phyloP scores from a whole-genome alignment of 2,113 vertebrate genomes.

The Camelus bactrianus region DNA sequence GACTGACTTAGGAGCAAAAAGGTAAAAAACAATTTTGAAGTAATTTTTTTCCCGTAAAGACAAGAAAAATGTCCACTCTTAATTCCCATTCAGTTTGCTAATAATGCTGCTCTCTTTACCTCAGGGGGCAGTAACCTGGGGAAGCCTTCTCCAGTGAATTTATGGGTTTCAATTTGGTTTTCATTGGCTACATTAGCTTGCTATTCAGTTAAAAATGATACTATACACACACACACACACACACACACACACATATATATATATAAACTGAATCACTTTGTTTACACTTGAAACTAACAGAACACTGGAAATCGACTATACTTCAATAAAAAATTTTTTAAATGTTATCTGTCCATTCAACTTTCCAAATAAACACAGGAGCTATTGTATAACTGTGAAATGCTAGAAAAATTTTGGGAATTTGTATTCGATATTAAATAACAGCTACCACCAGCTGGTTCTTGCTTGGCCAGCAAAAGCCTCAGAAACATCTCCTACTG shows the following conservation, averaged over 20 bases:
- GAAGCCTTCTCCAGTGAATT: not conserved
- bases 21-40: slow-evolving; percentile 29
- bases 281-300: too few relatives aligned
- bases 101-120: not conserved
- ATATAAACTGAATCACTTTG: too few relatives aligned
- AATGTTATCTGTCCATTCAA: not conserved
- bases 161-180: not conserved
- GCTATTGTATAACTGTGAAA: not conserved
- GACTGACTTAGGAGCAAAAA: slow-evolving; percentile 28
- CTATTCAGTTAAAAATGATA: not conserved
- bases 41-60: not conserved
- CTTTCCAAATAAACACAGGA: not conserved
- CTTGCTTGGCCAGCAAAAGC: not conserved
- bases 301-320: too few relatives aligned
- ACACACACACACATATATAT: too few relatives aligned
- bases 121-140: not conserved
- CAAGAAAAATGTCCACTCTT: slow-evolving; percentile 2
- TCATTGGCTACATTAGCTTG: not conserved
- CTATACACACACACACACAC: too few relatives aligned
- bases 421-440: slow-evolving; percentile 1
- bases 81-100: slow-evolving; percentile 32
- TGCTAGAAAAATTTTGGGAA: not conserved
- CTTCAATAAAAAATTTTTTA: too few relatives aligned
- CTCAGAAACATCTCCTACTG: not conserved
- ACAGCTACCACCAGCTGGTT: not conserved